Base-by-base conservation (phyloP, 2,888 invertebrate species). In the Hemithea aestivaria region DNA sequence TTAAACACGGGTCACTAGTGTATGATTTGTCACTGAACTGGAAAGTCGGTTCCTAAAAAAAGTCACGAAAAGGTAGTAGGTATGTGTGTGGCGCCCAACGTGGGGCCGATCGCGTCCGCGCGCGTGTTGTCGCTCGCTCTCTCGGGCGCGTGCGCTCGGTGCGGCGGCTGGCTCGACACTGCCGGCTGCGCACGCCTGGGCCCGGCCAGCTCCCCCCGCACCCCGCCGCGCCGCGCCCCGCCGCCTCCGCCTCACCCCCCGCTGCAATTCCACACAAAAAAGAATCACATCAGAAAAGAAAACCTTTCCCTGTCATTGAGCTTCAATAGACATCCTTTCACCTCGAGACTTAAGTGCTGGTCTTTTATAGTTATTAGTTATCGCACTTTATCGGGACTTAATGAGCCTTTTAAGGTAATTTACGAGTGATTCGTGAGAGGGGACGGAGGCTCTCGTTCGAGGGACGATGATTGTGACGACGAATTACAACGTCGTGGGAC, bases 151-250 rank as follows among this genome's bases (percentile, higher is more conserved):
- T 62, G 53, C 65, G 59, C 45, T 47, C 60, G 51, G 53, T 51
- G 36, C 66, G 69, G 62, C 68, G 58, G 57, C 59, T 66, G 66
- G 68, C 66, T 56, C 56, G 67, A 57, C 51, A 84, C 85, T 83
- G 77, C 70, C 80, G 80, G 72, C 66, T 76, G 81, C 83, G 82
- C 83, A 79, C 74, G 82, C 82, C 80, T 78, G 75, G 65, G 66
- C 81, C 80, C 80, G 72, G 77, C 68, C 72, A 62, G 44, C 64
- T 73, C 71, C 74, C 66, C 62, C 61, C 24, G n/a, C n/a, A n/a
- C 74, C 66, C 16, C 16, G 5, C 16, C 16, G 3, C 16, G 2
- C 16, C 2, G 3, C 16, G 2, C 70, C 66, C 59, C 48, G 50
- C 40, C 52, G 20, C 45, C 47, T 46, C 57, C 53, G 59, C 47